Percentiles rank a stretch among this genome's conserved stretches.
Conservation (phyloP, 2,797 vertebrate genomes). For the Etheostoma perlongum region DNA sequence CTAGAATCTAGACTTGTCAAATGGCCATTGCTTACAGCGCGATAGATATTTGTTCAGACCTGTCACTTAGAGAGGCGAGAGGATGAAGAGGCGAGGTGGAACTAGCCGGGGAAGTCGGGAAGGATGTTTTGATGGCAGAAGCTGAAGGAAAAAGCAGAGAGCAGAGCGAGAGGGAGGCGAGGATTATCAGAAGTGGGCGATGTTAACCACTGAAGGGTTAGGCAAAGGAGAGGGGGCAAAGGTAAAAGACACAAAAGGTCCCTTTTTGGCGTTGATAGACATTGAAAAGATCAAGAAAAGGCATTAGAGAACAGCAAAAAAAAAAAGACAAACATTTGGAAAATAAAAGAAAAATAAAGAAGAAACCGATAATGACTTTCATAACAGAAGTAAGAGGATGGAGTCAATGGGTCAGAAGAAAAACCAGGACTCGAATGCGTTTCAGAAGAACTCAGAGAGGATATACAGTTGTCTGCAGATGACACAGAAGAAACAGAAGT, state of each 20-base stretch:
- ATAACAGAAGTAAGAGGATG: conserved; percentile 8
- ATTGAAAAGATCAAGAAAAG: neutral
- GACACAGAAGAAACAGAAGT: neutral
- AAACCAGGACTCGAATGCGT: neutral
- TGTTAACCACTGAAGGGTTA: conserved; percentile 31
- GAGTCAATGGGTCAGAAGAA: neutral
- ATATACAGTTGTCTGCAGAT: neutral
- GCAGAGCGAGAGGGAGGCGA: conserved; percentile 17
- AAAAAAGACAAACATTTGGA: neutral
- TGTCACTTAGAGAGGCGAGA: conserved; percentile 33
- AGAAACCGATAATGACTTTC: neutral
- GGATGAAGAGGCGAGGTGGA: conserved; percentile 76
- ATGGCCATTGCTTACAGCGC: conserved; percentile 56
- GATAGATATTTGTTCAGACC: conserved; percentile 53
- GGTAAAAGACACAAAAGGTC: neutral
- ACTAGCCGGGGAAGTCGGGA: conserved; percentile 77
- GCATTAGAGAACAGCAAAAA: conserved; percentile 7
- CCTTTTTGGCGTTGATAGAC: neutral
- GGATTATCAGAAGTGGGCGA: conserved; percentile 12
- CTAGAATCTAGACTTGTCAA: conserved; percentile 69
- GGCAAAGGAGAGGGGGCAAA: neutral
- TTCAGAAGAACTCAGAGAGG: conserved; percentile 1
- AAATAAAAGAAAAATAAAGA: neutral
- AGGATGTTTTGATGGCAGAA: conserved; percentile 58
- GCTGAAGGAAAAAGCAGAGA: conserved; percentile 9